Conservation (phyloP, 2,113 vertebrate genomes). For the Nothoprocta pentlandii region DNA sequence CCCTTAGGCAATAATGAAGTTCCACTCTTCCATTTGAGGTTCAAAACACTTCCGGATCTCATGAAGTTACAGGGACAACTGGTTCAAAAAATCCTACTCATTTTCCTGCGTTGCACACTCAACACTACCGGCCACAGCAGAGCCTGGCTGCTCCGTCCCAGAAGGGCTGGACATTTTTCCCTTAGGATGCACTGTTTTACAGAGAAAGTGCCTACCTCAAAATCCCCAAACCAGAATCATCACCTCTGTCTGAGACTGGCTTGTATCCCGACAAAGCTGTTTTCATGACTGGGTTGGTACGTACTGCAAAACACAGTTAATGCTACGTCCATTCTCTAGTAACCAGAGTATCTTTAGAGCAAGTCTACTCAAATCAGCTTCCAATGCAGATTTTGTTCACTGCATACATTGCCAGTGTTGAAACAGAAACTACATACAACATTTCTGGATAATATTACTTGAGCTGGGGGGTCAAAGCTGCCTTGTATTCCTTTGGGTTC, state of each 20-base stretch:
- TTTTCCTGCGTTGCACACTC: not conserved
- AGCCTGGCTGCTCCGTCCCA: not conserved
- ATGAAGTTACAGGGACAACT: accelerated
- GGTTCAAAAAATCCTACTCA: accelerated
- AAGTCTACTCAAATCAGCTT: constrained; percentile 72
- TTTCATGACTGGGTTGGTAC: not conserved
- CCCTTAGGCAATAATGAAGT: too few species aligned
- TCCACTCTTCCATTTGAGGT: not conserved
- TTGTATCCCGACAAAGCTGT: not conserved
- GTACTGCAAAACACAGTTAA: not conserved
- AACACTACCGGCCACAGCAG: not conserved
- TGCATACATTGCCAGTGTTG: constrained; percentile 75
- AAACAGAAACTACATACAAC: constrained; percentile 67
- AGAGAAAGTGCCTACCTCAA: not conserved
- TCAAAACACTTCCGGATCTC: not conserved
- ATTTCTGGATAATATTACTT: constrained; percentile 69
- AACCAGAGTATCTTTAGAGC: constrained; percentile 71
- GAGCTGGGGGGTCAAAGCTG: constrained; percentile 78
- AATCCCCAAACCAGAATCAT: not conserved
- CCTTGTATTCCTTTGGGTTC: constrained; percentile 86
- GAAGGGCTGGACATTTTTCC: not conserved
- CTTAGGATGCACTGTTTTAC: not conserved
- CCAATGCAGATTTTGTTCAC: constrained; percentile 63
- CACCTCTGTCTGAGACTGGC: not conserved
- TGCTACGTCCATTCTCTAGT: not conserved